These are phyloP conservation scores for Cygnus olor DNA, from an alignment of 2,797 vertebrate species.

Conservation along the genomic window DNA sequence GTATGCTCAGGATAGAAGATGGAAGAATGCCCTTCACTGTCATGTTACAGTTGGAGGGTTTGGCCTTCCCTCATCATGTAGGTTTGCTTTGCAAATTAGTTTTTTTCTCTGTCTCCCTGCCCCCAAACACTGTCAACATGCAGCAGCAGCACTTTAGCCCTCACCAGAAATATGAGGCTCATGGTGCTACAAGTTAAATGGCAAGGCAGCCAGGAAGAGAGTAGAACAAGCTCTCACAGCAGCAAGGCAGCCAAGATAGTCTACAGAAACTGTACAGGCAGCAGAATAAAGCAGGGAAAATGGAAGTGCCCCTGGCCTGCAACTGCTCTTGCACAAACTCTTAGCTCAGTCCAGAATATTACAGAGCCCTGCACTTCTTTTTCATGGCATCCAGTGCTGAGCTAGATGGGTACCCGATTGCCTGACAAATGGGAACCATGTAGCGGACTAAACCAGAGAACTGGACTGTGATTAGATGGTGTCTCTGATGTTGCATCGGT, in stretches of 20 bases:
- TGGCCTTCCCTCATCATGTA: conserved; percentile 26
- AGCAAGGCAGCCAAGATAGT: conserved; percentile 62
- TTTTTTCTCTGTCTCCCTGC: neutral
- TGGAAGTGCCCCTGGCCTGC: conserved; percentile 46
- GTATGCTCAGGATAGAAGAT: neutral
- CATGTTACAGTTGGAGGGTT: neutral
- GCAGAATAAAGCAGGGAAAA: conserved; percentile 58
- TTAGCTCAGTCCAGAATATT: conserved; percentile 62
- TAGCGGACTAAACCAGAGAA: conserved; percentile 61
- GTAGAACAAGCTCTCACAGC: conserved; percentile 40
- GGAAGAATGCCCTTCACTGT: neutral
- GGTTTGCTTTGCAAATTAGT: conserved; percentile 9
- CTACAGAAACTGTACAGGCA: conserved; percentile 48
- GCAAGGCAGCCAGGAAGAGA: conserved; percentile 58
- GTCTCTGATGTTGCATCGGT: conserved; percentile 61
- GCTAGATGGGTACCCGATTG: conserved; percentile 50
- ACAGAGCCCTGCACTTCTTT: conserved; percentile 38
- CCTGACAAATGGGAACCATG: conserved; percentile 62
- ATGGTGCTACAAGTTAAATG: conserved; percentile 41
- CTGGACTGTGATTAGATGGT: conserved; percentile 64
- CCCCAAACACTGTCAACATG: conserved; percentile 27
- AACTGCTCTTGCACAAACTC: conserved; percentile 55
- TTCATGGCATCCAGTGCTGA: conserved; percentile 56
- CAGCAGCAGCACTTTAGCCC: conserved; percentile 50
- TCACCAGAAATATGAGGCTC: neutral